Base-by-base conservation (phyloP, 2,888 invertebrate genomes). In the Sinotaia quadrata region DNA sequence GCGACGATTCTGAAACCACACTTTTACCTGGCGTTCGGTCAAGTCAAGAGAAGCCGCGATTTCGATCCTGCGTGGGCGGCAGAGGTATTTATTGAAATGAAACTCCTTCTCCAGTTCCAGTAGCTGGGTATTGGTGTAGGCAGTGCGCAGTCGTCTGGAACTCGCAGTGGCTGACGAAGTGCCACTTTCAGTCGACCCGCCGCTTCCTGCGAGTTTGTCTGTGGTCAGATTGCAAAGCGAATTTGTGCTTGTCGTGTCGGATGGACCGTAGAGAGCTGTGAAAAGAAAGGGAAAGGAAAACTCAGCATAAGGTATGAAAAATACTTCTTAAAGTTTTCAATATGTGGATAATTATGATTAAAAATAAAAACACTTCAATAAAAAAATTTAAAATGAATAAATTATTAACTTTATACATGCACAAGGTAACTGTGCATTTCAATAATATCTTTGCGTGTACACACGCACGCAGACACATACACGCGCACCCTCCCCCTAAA, bases 1-100 rank as follows among this genome's bases (percentile, higher is more conserved):
- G 81, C 98, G 91, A 79, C 98, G 91, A 88, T 98, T 98, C 89
- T 99, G 98, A 88, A 98, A 98, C 98, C 98, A 98, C 80, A 98
- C 97, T 89, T 97, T 97, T 41, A 95, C 87, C 86, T 95, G 95
- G 18, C 94, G 89, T 81, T 95, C 95, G 0, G 93, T 92, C 8
- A 95, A 89, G 75, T 91, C 91, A 15, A 95, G 89, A 34, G 91
- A 89, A 41, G 92, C 90, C 0, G 95, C 94, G 78, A 95, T 91
- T 82, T 94, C 93, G 34, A 94, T 94, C 57, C 95, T 90, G 63
- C 93, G 89, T 0, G 94, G 93, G 33, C 95, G 91, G 82, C 93
- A 93, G 0, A 95, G 89, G 82, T 95, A 95, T 60, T 92, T 92
- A 80, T 92, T 93, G 83, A 90, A 91, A 73, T 92, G 91, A 83